Percentiles rank a stretch among this genome's conserved stretches.
Evolutionary conservation across 2,113 vertebrate species (phyloP).

Genomic region (Fregetta grallaria): DNA sequence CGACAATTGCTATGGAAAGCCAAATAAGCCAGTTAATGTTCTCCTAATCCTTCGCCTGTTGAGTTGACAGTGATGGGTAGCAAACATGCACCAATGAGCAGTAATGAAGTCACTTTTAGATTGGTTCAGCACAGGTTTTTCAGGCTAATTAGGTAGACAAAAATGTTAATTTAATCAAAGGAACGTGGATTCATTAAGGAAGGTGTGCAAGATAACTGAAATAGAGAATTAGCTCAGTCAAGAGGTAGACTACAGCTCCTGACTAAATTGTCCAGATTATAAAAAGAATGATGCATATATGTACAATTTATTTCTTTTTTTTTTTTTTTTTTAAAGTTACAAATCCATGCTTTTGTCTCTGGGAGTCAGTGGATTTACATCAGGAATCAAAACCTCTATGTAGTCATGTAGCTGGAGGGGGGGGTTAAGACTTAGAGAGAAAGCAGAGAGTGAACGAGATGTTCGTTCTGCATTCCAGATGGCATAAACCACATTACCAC

Average conservation of each 20-base stretch:
- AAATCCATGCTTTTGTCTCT: background rate
- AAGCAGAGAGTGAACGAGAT: background rate
- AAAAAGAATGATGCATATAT: background rate
- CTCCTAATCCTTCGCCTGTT: constrained; percentile 62
- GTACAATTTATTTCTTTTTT: background rate
- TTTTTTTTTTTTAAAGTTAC: background rate
- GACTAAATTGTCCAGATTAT: constrained; percentile 36
- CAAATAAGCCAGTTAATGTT: constrained; percentile 74
- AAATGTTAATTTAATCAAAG: constrained; percentile 82
- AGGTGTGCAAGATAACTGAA: constrained; percentile 68
- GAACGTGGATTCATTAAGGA: constrained; percentile 73
- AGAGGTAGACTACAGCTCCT: constrained; percentile 56
- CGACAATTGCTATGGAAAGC: constrained; percentile 57
- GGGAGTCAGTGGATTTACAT: background rate
- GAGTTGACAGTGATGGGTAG: constrained; percentile 73
- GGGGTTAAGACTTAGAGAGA: background rate
- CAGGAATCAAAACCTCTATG: background rate
- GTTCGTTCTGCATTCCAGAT: constrained; percentile 3
- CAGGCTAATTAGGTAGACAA: constrained; percentile 77
- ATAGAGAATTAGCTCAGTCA: constrained; percentile 72
- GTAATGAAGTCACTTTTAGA: constrained; percentile 74
- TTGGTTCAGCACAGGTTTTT: constrained; percentile 72
- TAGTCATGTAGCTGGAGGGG: background rate
- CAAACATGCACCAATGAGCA: constrained; percentile 67
- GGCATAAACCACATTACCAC: background rate